phyloP scores from a whole-genome alignment of 2,888 invertebrate genomes.

The Luperina nickerlii region DNA sequence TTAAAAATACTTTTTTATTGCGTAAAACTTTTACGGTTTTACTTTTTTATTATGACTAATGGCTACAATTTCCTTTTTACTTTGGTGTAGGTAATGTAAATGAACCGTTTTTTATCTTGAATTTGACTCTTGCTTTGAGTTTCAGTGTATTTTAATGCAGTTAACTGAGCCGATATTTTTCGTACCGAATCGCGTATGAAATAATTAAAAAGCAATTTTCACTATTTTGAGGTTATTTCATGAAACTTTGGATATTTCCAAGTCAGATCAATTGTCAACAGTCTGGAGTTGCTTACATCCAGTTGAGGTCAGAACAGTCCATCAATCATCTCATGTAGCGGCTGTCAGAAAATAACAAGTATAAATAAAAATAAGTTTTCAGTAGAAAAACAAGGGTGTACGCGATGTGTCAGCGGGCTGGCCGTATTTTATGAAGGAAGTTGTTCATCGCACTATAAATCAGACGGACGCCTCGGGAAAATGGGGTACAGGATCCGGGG shows the following conservation, averaged over 20 bases:
- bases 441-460: slow-evolving; percentile 86
- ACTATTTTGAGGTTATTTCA: not conserved
- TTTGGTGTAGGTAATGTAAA: slow-evolving; percentile 48
- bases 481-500: slow-evolving; percentile 62
- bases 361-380: slow-evolving; percentile 63
- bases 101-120: slow-evolving; percentile 25
- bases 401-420: slow-evolving; percentile 62
- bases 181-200: not conserved
- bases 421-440: slow-evolving; percentile 85
- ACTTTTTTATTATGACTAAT: slow-evolving; percentile 66
- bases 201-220: not conserved
- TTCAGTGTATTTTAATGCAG: slow-evolving; percentile 6
- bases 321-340: slow-evolving; percentile 2
- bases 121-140: slow-evolving; percentile 11
- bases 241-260: not conserved
- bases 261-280: not conserved
- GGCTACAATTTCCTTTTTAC: slow-evolving; percentile 56
- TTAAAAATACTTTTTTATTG: slow-evolving; percentile 66
- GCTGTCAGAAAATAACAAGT: slow-evolving; percentile 47
- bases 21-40: slow-evolving; percentile 55
- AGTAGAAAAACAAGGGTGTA: slow-evolving; percentile 64
- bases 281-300: not conserved
- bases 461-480: slow-evolving; percentile 74
- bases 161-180: not conserved
- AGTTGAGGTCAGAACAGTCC: not conserved